Conservation (phyloP, 2,888 invertebrate species). For the Cylloceria caligata region DNA sequence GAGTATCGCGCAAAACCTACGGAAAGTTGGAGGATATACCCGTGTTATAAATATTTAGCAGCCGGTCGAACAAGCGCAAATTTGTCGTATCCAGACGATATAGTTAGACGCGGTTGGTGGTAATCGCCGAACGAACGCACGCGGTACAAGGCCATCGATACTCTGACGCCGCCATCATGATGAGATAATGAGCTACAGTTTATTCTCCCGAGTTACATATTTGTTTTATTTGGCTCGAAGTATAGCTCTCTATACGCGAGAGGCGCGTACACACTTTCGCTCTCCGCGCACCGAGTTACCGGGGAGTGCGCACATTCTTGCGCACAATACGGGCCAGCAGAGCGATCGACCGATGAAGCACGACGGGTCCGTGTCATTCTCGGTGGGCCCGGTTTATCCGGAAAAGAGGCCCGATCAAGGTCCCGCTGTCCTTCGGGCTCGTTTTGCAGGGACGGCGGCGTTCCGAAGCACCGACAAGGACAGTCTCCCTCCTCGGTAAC, state of each 20-base stretch:
- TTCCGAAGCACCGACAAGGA: slow-evolving; percentile 8
- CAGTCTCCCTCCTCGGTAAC: background rate
- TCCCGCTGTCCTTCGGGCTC: slow-evolving; percentile 23
- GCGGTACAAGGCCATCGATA: slow-evolving; percentile 68
- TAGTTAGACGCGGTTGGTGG: background rate
- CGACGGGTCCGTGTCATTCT: slow-evolving; percentile 65
- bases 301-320: slow-evolving; percentile 70
- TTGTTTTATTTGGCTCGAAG: slow-evolving; percentile 62
- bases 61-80: background rate
- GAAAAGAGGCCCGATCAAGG: slow-evolving; percentile 34
- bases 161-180: slow-evolving; percentile 70
- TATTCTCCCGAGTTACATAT: slow-evolving; percentile 66
- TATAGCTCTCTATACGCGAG: slow-evolving; percentile 25
- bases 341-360: slow-evolving; percentile 64
- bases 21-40: background rate
- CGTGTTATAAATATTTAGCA: slow-evolving; percentile 31
- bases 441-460: slow-evolving; percentile 3
- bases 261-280: slow-evolving; percentile 46
- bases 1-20: background rate
- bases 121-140: slow-evolving; percentile 32
- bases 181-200: slow-evolving; percentile 71
- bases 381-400: slow-evolving; percentile 46
- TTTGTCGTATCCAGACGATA: background rate
- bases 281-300: slow-evolving; percentile 46
- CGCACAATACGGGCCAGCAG: slow-evolving; percentile 60